Evolutionary conservation across 2,888 invertebrate species (phyloP).

Genomic region (Globia sparganii): DNA sequence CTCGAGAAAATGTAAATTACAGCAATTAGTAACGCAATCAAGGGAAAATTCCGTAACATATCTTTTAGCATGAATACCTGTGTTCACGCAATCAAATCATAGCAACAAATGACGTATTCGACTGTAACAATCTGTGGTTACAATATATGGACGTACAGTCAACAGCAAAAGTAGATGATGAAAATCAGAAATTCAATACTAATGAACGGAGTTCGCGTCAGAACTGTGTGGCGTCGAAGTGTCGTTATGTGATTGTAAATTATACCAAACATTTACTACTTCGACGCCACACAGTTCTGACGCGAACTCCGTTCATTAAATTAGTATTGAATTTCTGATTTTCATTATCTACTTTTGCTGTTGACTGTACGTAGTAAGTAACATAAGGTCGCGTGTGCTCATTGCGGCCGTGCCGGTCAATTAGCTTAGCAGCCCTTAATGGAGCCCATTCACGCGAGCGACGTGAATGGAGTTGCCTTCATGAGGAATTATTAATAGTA

Average conservation of each 20-base stretch:
- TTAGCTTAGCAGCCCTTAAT: constrained; percentile 86
- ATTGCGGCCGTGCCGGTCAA: constrained; percentile 80
- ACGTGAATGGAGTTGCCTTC: constrained; percentile 78
- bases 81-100: constrained; percentile 52
- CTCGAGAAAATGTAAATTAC: constrained; percentile 55
- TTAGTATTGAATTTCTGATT: too few relatives aligned
- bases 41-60: constrained; percentile 55
- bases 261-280: too few relatives aligned
- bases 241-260: too few relatives aligned
- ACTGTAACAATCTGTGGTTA: constrained; percentile 64
- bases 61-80: constrained; percentile 23
- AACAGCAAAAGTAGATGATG: too few relatives aligned
- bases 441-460: constrained; percentile 82
- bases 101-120: constrained; percentile 62
- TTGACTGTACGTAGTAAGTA: constrained; percentile 41
- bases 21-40: constrained; percentile 52
- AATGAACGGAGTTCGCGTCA: too few relatives aligned
- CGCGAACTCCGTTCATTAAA: too few relatives aligned
- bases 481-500: constrained; percentile 73
- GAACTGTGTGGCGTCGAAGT: too few relatives aligned
- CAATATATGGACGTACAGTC: constrained; percentile 29
- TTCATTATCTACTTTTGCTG: too few relatives aligned
- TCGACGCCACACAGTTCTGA: too few relatives aligned
- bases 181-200: too few relatives aligned
- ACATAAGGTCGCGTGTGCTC: constrained; percentile 79